Evolutionary conservation across 64 coral and sea anemone species (phyloP).

Genomic region (Actinia tenebrosa): DNA sequence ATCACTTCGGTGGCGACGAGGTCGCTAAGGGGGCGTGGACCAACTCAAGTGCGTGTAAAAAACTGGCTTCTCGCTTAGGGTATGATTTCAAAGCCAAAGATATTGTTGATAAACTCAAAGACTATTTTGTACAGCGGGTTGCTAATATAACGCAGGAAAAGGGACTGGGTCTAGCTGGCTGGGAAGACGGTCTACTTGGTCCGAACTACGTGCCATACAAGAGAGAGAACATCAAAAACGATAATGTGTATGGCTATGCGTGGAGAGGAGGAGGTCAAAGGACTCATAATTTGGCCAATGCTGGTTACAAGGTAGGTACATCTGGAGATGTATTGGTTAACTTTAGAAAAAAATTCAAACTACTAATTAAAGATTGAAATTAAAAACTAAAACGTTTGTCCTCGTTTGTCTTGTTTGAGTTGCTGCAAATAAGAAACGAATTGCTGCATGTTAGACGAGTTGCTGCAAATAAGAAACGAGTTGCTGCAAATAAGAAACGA

Average conservation of each 20-base stretch:
- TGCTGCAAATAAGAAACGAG: no score
- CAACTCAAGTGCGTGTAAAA: constrained; percentile 45
- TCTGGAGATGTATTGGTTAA: neutral
- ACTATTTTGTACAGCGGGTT: constrained; percentile 64
- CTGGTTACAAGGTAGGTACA: constrained; percentile 43
- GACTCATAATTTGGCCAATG: constrained; percentile 56
- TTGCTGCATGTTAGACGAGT: no score
- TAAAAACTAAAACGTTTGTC: no score
- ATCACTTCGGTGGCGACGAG: constrained; percentile 86
- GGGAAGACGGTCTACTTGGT: constrained; percentile 62
- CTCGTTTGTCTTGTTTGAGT: no score
- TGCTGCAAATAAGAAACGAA: no score
- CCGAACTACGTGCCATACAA: constrained; percentile 32
- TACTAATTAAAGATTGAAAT: no score
- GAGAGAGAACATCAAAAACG: constrained; percentile 23
- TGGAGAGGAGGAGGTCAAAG: constrained; percentile 54
- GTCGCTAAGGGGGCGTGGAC: constrained; percentile 62
- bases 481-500: no score
- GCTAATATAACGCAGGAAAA: constrained; percentile 38
- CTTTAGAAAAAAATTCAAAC: neutral
- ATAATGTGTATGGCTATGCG: constrained; percentile 44
- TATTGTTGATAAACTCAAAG: constrained; percentile 49
- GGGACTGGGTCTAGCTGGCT: constrained; percentile 49
- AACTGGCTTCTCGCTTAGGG: constrained; percentile 26
- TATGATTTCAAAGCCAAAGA: neutral